Base-by-base conservation (phyloP, 2,888 invertebrate genomes). In the Microlaimidae sp. region DNA sequence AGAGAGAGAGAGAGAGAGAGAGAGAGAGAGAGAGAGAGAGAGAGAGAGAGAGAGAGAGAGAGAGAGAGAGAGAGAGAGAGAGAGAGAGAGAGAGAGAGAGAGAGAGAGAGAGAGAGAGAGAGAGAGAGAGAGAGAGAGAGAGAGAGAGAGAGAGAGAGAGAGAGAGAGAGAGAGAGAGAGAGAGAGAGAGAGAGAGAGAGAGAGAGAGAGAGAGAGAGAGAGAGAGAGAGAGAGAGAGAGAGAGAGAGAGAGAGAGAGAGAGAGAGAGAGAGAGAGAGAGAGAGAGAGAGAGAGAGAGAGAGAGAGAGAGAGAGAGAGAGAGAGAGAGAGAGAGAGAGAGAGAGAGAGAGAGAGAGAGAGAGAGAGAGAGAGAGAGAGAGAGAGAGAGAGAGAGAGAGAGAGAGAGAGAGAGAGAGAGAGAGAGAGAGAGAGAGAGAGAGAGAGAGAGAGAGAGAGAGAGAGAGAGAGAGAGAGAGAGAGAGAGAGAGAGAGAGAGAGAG, bases 401-500 rank as follows among this genome's bases (percentile, higher is more conserved):
- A 24, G 47, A 47, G 40, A 19, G 46, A 48, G 51, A 21, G 46
- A 29, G 42, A 27, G 50, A 45, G 48, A 43, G 49, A 58, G 52
- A 49, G 52, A 50, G 50, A 17, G 29, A 49, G 53, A 45, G 27
- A 41, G 56, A 49, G 29, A 41, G 45, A 26, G 50, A 48, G 45
- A 43, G 50, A 29, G 21, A 32, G 43, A 56, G 29, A 46, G 56
- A 23, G 43, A 51, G 58, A 52, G 49, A 32, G 53, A 38, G 48
- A 32, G 47, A 59, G 57, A 57, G 58, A 59, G 57, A 56, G 56
- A 52, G 46, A 53, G 45, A 49, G 41, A 48, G 57, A 57, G 53
- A 45, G 56, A 56, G 48, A 55, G 57, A 58, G 59, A 58, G 47
- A 59, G 55, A 60, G 52, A 47, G 49, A 60, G 53, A 60, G 48